Base-by-base conservation (phyloP, 2,888 invertebrate genomes). In the Lasioglossum figueresi region DNA sequence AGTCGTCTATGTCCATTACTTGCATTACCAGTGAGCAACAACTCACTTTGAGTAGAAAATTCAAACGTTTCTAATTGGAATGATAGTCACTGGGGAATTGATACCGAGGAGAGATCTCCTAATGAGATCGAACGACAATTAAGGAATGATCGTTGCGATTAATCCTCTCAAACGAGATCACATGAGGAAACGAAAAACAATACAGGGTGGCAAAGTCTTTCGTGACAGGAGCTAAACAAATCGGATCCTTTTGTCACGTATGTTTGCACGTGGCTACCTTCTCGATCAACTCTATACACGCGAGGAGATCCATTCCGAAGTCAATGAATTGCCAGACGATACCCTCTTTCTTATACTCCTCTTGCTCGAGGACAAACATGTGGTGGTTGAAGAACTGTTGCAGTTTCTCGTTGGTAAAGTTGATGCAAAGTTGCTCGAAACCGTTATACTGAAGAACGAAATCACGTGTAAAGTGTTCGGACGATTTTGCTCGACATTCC, bases 301-400 rank as follows among this genome's bases (percentile, higher is more conserved):
- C 98, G 95, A 98, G 97, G 96, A 99, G 97, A 96, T 99, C 99
- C 98, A 99, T 99, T 96, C 99, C 99, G 96, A 99, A 99, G 96
- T 99, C 99, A 96, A 99, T 99, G 96, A 99, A 99, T 95, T 97
- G 97, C 99, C 99, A 99, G 94, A 98, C 97, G 96, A 99, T 99
- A 95, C 99, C 99, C 96, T 99, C 99, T 95, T 96, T 97, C 95
- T 98, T 98, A 96, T 99, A 99, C 95, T 99, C 99, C 96, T 99
- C 99, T 97, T 99, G 99, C 96, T 99, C 99, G 96, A 99, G 96
- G 92, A 99, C 99, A 96, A 99, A 99, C 99, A 99, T 99, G 97
- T 99, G 98, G 96, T 99, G 99, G 96, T 99, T 99, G 97, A 99
- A 99, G 97, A 99, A 99, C 96, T 99, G 99, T 96, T 99, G 99